A percentile compares a stretch with the other conserved stretches of the same genome.
Conservation (phyloP, 2,888 invertebrate genomes). For the Pegoplata infirma region DNA sequence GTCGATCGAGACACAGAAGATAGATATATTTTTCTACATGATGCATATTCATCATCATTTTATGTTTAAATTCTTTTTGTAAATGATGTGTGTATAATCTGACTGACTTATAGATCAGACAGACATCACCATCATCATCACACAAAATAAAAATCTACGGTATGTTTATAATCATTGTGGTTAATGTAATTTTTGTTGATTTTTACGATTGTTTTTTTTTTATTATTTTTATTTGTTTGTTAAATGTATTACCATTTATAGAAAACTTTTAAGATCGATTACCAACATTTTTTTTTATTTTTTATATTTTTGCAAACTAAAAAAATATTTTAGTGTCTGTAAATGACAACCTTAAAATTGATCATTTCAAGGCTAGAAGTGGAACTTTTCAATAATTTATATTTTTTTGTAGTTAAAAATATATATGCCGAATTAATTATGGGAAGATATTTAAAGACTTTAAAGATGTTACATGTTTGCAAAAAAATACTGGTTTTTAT, state of each 20-base stretch:
- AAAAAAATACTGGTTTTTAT: too few species aligned
- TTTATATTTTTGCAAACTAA: too few species aligned
- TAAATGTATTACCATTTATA: neutral
- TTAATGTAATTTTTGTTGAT: neutral
- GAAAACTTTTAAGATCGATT: neutral
- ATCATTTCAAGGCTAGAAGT: neutral
- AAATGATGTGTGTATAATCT: slow-evolving; percentile 55
- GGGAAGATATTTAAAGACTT: too few species aligned
- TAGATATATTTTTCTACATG: slow-evolving; percentile 12
- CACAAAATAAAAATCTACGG: neutral
- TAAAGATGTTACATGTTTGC: too few species aligned
- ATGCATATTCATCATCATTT: slow-evolving; percentile 62
- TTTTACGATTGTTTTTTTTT: neutral
- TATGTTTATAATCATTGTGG: neutral
- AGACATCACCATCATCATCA: neutral
- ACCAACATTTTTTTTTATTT: neutral
- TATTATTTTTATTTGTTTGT: too few species aligned
- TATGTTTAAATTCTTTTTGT: slow-evolving; percentile 45
- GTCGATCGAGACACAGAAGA: slow-evolving; percentile 37
- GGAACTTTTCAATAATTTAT: too few species aligned
- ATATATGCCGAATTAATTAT: too few species aligned
- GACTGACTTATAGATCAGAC: neutral
- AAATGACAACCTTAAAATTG: neutral
- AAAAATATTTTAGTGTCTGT: neutral
- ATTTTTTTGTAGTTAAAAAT: too few species aligned